Evolutionary conservation across 37 sponge, comb jelly and placozoan species (phyloP).

Genomic region (Ephydatia muelleri): DNA sequence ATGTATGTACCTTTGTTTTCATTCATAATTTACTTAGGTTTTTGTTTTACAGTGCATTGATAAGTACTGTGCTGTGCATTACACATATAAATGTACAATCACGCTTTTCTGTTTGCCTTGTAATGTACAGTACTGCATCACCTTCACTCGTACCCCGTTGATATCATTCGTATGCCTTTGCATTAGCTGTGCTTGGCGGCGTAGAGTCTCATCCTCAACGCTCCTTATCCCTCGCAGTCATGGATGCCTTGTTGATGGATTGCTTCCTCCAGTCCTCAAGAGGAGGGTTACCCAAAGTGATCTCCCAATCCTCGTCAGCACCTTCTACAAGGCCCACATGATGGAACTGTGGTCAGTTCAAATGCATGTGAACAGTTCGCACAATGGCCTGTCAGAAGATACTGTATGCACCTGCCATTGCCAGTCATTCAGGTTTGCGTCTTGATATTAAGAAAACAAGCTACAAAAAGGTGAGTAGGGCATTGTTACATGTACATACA

Average conservation of each 20-base stretch:
- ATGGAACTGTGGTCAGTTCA: constrained; percentile 27
- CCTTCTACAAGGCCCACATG: constrained; percentile 55
- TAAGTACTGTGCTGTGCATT: too few relatives aligned
- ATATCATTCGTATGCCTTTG: too few relatives aligned
- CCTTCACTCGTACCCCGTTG: too few relatives aligned
- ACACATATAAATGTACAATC: too few relatives aligned
- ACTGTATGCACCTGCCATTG: too few relatives aligned
- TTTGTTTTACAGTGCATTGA: too few relatives aligned
- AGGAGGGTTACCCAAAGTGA: background rate
- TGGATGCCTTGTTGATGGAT: constrained; percentile 43
- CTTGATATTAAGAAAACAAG: constrained; percentile 57
- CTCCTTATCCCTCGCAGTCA: background rate
- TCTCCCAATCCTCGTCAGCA: constrained; percentile 54
- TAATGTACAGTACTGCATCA: too few relatives aligned
- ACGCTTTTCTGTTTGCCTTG: too few relatives aligned
- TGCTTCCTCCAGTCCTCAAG: constrained; percentile 41
- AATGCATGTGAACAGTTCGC: background rate
- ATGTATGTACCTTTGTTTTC: background rate
- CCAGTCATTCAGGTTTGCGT: constrained; percentile 25
- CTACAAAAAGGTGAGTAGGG: constrained; percentile 50
- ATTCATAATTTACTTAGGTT: too few relatives aligned
- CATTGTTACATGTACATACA: background rate
- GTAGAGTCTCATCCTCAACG: background rate
- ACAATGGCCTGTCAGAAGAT: too few relatives aligned
- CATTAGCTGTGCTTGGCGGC: too few relatives aligned